These are phyloP conservation scores for Lycocorax pyrrhopterus DNA, from an alignment of 2,113 vertebrate genomes.

Conservation along the genomic window DNA sequence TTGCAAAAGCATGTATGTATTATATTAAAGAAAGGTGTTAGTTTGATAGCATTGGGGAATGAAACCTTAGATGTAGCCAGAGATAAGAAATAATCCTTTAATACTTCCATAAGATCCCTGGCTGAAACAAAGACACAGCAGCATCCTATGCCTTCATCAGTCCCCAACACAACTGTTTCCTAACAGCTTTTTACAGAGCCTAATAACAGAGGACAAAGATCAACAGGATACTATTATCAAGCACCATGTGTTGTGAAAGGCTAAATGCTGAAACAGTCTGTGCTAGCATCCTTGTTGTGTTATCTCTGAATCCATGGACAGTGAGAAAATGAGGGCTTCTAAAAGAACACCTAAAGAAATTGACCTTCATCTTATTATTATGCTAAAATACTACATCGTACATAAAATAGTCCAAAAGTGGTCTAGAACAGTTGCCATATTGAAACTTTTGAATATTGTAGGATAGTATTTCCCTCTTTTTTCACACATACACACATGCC, in stretches of 20 bases:
- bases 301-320: background rate
- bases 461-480: background rate
- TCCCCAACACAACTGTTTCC: background rate
- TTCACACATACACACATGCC: background rate
- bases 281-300: background rate
- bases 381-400: background rate
- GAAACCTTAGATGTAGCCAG: background rate
- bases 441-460: background rate
- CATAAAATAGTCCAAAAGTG: slow-evolving; percentile 19
- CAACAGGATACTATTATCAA: background rate
- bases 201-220: background rate
- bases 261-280: background rate
- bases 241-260: background rate
- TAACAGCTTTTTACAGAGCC: background rate
- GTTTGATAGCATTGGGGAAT: background rate
- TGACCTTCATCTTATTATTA: background rate
- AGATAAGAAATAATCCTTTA: slow-evolving; percentile 8
- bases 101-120: background rate
- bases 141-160: background rate
- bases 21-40: background rate
- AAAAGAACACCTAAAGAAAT: background rate
- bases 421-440: background rate
- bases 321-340: background rate
- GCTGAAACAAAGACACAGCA: background rate
- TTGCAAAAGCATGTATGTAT: background rate